Evolutionary conservation across 1,140 invertebrate species (phyloP).

Genomic region (Saxidomus purpurata): DNA sequence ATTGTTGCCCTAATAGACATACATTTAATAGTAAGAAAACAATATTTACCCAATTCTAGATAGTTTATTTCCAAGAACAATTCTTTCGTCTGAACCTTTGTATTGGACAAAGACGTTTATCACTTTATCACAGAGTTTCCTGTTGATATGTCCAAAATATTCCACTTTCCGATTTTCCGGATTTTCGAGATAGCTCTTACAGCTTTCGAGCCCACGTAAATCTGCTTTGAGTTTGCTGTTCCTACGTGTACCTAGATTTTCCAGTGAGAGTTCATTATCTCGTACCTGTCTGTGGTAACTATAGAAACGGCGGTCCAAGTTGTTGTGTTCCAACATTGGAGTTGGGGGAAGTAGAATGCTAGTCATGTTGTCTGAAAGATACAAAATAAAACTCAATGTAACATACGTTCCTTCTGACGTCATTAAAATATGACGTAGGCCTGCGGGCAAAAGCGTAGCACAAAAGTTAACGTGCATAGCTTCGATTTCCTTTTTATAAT

Average conservation of each 20-base stretch:
- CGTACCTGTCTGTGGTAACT: neutral
- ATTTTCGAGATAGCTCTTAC: slow-evolving; percentile 15
- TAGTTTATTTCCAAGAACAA: slow-evolving; percentile 13
- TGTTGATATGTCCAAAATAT: slow-evolving; percentile 29
- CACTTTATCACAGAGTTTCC: slow-evolving; percentile 1
- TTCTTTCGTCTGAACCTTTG: neutral
- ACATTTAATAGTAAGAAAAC: neutral
- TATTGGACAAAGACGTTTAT: neutral
- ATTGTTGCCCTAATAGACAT: too few species aligned
- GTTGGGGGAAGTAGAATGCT: neutral
- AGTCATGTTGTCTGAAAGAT: neutral
- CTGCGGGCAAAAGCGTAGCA: too few species aligned
- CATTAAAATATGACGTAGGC: too few species aligned
- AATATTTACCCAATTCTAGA: slow-evolving; percentile 40
- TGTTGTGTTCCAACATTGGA: neutral
- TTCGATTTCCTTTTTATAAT: too few species aligned
- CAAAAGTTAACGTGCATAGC: too few species aligned
- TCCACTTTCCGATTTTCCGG: neutral
- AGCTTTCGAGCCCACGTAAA: slow-evolving; percentile 2
- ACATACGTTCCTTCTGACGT: too few species aligned
- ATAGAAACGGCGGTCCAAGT: neutral
- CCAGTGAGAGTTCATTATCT: slow-evolving; percentile 24
- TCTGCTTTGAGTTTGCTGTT: neutral
- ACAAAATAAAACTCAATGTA: neutral
- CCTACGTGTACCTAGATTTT: neutral